Evolutionary conservation across 2,888 invertebrate genomes (phyloP).

Genomic region (Mellilla xanthometata): DNA sequence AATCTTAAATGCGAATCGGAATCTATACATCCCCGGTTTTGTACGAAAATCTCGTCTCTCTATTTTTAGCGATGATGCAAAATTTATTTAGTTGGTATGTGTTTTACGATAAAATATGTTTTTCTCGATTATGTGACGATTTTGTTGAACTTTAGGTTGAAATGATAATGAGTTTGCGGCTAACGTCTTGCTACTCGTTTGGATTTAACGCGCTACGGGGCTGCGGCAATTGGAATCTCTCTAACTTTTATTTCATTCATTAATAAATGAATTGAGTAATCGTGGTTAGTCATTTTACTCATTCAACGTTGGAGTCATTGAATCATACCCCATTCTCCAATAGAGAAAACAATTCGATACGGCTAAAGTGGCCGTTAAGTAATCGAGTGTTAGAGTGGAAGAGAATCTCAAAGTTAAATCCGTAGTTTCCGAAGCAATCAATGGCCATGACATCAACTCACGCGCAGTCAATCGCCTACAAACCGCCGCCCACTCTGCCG

Average conservation of each 20-base stretch:
- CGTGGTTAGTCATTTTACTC: not conserved
- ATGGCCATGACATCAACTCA: slow-evolving; percentile 66
- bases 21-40: slow-evolving; percentile 15
- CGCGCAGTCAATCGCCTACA: slow-evolving; percentile 59
- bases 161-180: slow-evolving; percentile 11
- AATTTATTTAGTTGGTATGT: slow-evolving; percentile 24
- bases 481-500: slow-evolving; percentile 51
- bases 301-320: slow-evolving; percentile 6
- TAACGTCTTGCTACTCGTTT: slow-evolving; percentile 1
- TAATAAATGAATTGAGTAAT: too few relatives aligned
- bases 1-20: slow-evolving; percentile 20
- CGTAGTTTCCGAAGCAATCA: slow-evolving; percentile 46
- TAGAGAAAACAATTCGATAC: slow-evolving; percentile 7
- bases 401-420: slow-evolving; percentile 26
- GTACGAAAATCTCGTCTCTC: slow-evolving; percentile 25
- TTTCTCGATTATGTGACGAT: slow-evolving; percentile 23
- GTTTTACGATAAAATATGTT: slow-evolving; percentile 17
- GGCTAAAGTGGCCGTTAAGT: slow-evolving; percentile 13
- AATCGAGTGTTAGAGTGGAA: slow-evolving; percentile 16
- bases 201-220: too few relatives aligned
- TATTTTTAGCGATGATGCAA: slow-evolving; percentile 30
- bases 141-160: slow-evolving; percentile 25
- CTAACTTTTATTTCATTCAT: too few relatives aligned
- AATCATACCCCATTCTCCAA: slow-evolving; percentile 12
- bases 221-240: too few relatives aligned